Conservation (phyloP, 1,140 invertebrate genomes). For the Drosophila baimaii region DNA sequence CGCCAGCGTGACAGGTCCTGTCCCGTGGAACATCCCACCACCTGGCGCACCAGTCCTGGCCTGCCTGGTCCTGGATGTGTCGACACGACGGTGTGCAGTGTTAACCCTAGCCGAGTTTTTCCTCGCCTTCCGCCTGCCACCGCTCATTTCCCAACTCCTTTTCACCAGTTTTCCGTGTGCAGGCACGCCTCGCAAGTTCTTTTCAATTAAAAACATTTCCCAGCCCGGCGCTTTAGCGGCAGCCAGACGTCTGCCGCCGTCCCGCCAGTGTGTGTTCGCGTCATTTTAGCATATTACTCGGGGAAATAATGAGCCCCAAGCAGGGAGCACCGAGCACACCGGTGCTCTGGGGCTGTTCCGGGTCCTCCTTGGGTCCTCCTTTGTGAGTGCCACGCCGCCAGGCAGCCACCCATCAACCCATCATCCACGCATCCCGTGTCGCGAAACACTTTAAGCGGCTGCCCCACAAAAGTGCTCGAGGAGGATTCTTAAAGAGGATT, state of each 20-base stretch:
- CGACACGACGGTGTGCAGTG: conserved; percentile 36
- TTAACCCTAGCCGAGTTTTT: conserved; percentile 34
- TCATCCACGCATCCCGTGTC: conserved; percentile 27
- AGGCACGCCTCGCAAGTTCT: conserved; percentile 59
- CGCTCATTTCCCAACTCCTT: conserved; percentile 2
- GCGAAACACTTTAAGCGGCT: conserved; percentile 35
- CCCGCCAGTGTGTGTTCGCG: conserved; percentile 40
- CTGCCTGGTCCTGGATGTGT: conserved; percentile 16
- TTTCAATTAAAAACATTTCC: conserved; percentile 65
- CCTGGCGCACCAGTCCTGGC: conserved; percentile 15
- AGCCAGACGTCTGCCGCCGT: conserved; percentile 45
- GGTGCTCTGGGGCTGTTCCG: background rate
- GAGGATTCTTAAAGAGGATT: conserved; percentile 42
- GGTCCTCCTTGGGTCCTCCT: conserved; percentile 16
- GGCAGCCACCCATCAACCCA: conserved; percentile 7
- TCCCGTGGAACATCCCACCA: conserved; percentile 25
- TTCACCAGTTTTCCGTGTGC: conserved; percentile 18
- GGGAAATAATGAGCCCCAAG: conserved; percentile 57
- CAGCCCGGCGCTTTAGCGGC: conserved; percentile 48
- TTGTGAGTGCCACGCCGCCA: conserved; percentile 11
- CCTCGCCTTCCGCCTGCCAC: background rate
- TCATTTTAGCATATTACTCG: conserved; percentile 63
- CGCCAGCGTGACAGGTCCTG: conserved; percentile 25
- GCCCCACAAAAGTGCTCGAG: conserved; percentile 18
- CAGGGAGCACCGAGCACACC: conserved; percentile 29